Percentiles rank a stretch among this genome's conserved stretches.
phyloP scores from a whole-genome alignment of 53 echinoderm and acorn worm species.

The Mesocentrotus franciscanus region DNA sequence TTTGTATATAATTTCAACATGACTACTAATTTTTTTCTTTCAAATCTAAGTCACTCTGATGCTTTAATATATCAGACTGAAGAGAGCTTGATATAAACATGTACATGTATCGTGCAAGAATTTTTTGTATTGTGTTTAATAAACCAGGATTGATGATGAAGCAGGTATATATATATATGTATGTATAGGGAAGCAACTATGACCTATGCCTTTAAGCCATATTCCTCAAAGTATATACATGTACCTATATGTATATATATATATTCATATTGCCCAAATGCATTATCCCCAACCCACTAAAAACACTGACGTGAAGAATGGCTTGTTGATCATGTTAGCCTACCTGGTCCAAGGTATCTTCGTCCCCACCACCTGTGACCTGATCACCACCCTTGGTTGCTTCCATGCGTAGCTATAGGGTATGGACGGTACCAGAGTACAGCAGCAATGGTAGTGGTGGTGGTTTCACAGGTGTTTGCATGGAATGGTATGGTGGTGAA shows the following conservation, averaged over 20 bases:
- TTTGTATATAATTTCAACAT: not conserved
- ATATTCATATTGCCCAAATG: no score
- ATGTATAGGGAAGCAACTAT: not conserved
- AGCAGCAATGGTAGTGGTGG: slow-evolving; percentile 2
- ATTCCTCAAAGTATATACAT: not conserved
- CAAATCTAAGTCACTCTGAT: not conserved
- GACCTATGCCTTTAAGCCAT: not conserved
- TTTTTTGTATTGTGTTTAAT: not conserved
- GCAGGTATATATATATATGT: not conserved
- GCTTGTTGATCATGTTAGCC: not conserved
- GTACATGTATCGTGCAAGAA: no score
- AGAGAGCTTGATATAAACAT: not conserved
- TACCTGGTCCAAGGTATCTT: slow-evolving; percentile 52
- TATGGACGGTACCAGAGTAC: slow-evolving; percentile 8
- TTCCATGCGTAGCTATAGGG: slow-evolving; percentile 24
- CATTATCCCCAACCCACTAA: no score
- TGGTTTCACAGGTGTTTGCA: not conserved
- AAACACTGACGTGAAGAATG: not conserved
- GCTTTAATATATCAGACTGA: not conserved
- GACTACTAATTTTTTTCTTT: not conserved
- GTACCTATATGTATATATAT: no score
- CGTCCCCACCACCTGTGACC: slow-evolving; percentile 47
- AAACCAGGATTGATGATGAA: no score
- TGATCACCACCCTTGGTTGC: slow-evolving; percentile 55
- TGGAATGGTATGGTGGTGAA: slow-evolving; percentile 21